Conservation (phyloP, 2,888 invertebrate genomes). For the Plagiodera versicolora region DNA sequence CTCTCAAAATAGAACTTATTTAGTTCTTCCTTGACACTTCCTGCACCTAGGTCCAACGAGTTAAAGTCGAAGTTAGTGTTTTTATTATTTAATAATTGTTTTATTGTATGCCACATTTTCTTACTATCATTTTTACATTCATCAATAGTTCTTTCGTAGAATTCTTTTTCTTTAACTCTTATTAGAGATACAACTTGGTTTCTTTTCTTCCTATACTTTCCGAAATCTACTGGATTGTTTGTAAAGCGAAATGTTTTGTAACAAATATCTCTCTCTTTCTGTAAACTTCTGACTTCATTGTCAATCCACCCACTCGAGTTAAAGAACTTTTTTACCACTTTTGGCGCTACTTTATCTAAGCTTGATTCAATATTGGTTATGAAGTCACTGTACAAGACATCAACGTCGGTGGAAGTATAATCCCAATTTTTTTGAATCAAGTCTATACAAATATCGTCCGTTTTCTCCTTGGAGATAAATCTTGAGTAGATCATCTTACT, state of each 20-base stretch:
- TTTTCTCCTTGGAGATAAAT: not conserved
- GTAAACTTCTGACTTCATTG: too few relatives aligned
- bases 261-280: not conserved
- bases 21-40: not conserved
- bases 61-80: conserved; percentile 1
- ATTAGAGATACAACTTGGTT: too few relatives aligned
- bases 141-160: not conserved
- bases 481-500: too few relatives aligned
- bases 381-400: too few relatives aligned
- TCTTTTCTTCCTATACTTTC: not conserved
- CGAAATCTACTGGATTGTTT: not conserved
- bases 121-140: too few relatives aligned
- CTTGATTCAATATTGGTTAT: too few relatives aligned
- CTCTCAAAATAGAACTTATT: not conserved
- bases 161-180: not conserved
- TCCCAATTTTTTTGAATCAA: not conserved
- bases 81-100: not conserved
- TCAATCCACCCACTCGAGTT: too few relatives aligned
- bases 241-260: not conserved
- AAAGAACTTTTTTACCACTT: too few relatives aligned
- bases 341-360: too few relatives aligned
- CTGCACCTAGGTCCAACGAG: conserved; percentile 2
- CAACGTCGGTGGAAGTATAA: too few relatives aligned
- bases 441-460: not conserved
- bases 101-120: too few relatives aligned